Evolutionary conservation across 2,888 invertebrate genomes (phyloP).

Genomic region (Melinaea menophilus): DNA sequence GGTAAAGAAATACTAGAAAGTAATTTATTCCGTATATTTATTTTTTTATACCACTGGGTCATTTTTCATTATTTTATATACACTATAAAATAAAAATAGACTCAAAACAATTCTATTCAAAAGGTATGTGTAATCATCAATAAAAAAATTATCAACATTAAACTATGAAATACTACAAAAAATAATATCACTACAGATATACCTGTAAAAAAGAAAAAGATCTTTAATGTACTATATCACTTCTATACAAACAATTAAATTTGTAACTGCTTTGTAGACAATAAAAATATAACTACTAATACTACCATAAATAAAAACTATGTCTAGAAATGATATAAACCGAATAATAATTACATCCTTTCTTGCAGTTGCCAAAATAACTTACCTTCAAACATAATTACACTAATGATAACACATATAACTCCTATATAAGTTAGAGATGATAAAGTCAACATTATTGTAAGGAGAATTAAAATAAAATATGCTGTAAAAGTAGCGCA

Average conservation of each 20-base stretch:
- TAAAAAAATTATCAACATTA: constrained; percentile 8
- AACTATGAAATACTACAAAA: constrained; percentile 1
- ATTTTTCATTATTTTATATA: too few species aligned
- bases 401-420: constrained; percentile 35
- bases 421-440: constrained; percentile 32
- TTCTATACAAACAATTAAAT: too few species aligned
- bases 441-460: constrained; percentile 22
- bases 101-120: constrained; percentile 4
- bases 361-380: background rate
- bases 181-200: constrained; percentile 10
- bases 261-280: too few species aligned
- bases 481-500: constrained; percentile 42
- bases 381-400: constrained; percentile 52
- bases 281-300: too few species aligned
- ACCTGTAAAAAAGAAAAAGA: constrained; percentile 21
- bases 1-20: too few species aligned
- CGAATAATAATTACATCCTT: too few species aligned
- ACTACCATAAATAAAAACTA: too few species aligned
- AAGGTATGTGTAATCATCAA: constrained; percentile 9
- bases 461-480: constrained; percentile 21
- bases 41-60: too few species aligned
- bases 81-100: background rate
- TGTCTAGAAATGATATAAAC: too few species aligned
- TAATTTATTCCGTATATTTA: too few species aligned
- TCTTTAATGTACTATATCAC: background rate